Conservation (phyloP, 2,888 invertebrate genomes). For the Cinara cedri region DNA sequence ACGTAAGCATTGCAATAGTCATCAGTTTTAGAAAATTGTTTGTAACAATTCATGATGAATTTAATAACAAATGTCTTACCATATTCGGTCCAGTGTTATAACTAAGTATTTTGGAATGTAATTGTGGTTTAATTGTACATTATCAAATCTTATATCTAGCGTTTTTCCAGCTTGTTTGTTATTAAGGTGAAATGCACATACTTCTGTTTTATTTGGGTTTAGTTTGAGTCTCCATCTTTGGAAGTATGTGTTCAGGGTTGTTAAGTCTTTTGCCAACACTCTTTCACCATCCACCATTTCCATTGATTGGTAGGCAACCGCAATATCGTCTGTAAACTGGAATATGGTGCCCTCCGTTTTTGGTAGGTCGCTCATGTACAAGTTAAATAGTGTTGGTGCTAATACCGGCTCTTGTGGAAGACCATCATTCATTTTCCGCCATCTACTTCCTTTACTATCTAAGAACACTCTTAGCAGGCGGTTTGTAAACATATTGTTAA, state of each 20-base stretch:
- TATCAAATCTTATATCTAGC: too few species aligned
- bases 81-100: too few species aligned
- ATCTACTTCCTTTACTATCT: conserved; percentile 15
- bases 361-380: neutral
- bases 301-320: neutral
- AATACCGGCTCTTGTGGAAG: neutral
- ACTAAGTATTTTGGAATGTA: too few species aligned
- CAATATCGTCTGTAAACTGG: neutral
- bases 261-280: neutral
- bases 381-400: conserved; percentile 9
- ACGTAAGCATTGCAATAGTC: too few species aligned
- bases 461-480: neutral
- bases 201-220: neutral
- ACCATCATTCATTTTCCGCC: neutral
- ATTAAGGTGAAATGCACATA: neutral
- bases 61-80: too few species aligned
- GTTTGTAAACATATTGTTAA: conserved; percentile 26
- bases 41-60: too few species aligned
- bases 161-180: neutral
- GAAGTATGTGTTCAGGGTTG: too few species aligned
- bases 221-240: too few species aligned
- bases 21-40: too few species aligned
- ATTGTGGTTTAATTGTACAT: too few species aligned
- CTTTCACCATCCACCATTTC: neutral
- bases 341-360: neutral